These are phyloP conservation scores for Rhombomys opimus DNA, from an alignment of 2,113 vertebrate genomes.

Conservation along the genomic window DNA sequence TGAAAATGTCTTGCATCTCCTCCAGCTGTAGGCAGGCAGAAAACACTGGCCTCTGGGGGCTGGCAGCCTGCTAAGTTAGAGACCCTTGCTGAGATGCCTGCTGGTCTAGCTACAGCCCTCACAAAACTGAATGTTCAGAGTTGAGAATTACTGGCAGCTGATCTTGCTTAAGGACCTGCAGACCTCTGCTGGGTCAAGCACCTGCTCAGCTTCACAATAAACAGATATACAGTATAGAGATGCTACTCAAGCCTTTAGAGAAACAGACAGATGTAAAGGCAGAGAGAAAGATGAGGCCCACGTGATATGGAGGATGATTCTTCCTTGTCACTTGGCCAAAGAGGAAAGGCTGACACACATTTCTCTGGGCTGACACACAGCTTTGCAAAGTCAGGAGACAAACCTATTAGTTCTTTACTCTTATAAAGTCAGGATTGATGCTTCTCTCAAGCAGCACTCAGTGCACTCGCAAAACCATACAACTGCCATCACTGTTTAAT, in stretches of 20 bases:
- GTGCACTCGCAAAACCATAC: background rate
- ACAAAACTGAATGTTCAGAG: background rate
- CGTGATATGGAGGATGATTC: background rate
- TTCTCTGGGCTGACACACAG: background rate
- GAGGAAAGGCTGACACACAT: background rate
- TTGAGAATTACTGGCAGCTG: background rate
- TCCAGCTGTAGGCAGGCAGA: background rate
- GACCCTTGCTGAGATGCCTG: background rate
- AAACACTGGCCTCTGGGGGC: background rate
- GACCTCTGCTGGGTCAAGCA: background rate
- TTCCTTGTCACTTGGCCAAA: background rate
- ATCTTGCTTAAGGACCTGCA: background rate
- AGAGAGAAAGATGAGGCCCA: background rate
- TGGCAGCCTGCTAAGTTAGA: background rate
- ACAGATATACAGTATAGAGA: background rate
- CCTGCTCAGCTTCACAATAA: background rate
- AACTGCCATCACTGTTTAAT: background rate
- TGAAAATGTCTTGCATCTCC: background rate
- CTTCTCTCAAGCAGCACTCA: background rate
- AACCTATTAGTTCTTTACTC: background rate
- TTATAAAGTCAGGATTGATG: background rate
- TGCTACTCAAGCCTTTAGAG: background rate
- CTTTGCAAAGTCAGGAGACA: background rate
- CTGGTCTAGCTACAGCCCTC: background rate
- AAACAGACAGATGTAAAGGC: background rate